Evolutionary conservation across 2,113 vertebrate genomes (phyloP).

Genomic region (Eptesicus fuscus): DNA sequence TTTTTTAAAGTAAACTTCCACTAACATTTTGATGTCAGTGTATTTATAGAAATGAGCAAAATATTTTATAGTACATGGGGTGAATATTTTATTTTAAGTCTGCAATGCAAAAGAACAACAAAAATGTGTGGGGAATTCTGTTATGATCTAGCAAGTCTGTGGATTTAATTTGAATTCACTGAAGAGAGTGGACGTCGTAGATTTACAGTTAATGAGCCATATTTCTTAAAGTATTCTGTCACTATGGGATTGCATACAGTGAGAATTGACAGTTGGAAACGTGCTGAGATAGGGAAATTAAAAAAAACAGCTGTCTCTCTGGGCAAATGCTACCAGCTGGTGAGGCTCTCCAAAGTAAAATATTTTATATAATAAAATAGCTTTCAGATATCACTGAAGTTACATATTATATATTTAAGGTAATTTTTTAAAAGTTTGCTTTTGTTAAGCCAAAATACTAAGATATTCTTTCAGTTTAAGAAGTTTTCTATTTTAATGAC

Average conservation of each 20-base stretch:
- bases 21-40: conserved; percentile 11
- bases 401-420: not conserved
- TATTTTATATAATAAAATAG: conserved; percentile 58
- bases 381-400: conserved; percentile 37
- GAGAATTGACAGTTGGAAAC: conserved; percentile 60
- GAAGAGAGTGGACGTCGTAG: conserved; percentile 53
- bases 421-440: conserved; percentile 15
- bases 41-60: conserved; percentile 54
- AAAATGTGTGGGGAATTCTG: conserved; percentile 43
- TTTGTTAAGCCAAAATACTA: not conserved
- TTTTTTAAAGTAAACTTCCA: not conserved
- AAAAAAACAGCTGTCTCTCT: not conserved
- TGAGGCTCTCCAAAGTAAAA: conserved; percentile 57
- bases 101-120: conserved; percentile 42
- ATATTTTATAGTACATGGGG: conserved; percentile 37
- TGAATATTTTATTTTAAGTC: conserved; percentile 26
- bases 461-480: conserved; percentile 8
- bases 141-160: conserved; percentile 44
- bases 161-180: conserved; percentile 61
- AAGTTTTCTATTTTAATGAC: conserved; percentile 30
- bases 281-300: conserved; percentile 61
- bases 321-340: conserved; percentile 60
- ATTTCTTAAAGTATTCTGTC: conserved; percentile 66
- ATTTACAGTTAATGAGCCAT: conserved; percentile 44
- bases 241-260: conserved; percentile 21